These are phyloP conservation scores for Drosophila quadrilineata DNA, from an alignment of 1,140 invertebrate genomes.

Conservation along the genomic window DNA sequence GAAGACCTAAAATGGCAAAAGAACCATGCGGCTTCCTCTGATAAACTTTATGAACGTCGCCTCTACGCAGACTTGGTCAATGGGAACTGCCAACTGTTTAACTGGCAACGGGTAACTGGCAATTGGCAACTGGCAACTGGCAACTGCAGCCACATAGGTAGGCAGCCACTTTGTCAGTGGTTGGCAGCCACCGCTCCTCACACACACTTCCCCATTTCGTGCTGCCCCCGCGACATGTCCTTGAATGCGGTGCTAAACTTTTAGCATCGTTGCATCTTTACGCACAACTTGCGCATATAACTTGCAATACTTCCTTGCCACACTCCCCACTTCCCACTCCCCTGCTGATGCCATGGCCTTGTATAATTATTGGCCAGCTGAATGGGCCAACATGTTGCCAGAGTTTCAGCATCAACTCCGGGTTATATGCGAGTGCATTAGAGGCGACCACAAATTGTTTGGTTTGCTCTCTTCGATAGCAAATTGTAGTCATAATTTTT, in stretches of 20 bases:
- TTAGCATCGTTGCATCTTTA: constrained; percentile 67
- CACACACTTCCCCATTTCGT: not conserved
- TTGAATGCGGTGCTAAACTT: constrained; percentile 67
- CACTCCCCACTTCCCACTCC: constrained; percentile 1
- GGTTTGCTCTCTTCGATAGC: constrained; percentile 65
- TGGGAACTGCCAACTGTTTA: constrained; percentile 25
- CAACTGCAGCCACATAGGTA: constrained; percentile 60
- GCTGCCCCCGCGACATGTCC: constrained; percentile 18
- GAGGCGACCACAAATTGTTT: constrained; percentile 73
- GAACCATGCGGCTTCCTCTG: constrained; percentile 58
- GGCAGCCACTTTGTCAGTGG: constrained; percentile 70
- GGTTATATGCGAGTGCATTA: constrained; percentile 77
- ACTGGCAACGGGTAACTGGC: constrained; percentile 37
- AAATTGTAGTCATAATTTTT: constrained; percentile 75
- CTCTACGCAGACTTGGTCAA: constrained; percentile 10
- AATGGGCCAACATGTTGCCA: constrained; percentile 12
- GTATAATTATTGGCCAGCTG: constrained; percentile 70
- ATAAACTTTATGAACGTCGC: constrained; percentile 71
- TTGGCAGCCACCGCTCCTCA: constrained; percentile 35
- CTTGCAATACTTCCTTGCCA: too few species aligned
- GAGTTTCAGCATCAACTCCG: constrained; percentile 4
- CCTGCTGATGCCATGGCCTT: not conserved
- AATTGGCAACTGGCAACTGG: constrained; percentile 14
- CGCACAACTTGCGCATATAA: constrained; percentile 76
- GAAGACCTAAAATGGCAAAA: constrained; percentile 59